Conservation (phyloP, 64 coral and sea anemone species). For the Montipora efflorescens region DNA sequence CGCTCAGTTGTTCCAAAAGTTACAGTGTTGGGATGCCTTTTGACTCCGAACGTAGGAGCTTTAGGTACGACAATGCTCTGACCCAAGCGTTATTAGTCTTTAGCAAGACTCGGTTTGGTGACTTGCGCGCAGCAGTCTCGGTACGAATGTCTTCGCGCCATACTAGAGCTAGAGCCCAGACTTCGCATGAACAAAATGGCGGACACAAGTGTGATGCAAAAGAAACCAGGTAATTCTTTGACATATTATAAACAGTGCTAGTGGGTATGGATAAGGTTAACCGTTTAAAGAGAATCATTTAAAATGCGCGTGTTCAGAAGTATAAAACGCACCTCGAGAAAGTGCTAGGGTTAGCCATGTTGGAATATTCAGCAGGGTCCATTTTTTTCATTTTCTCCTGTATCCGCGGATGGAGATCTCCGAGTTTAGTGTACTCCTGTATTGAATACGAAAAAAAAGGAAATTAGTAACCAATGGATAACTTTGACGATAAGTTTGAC, state of each 20-base stretch:
- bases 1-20: too few relatives aligned
- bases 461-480: background rate
- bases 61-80: too few relatives aligned
- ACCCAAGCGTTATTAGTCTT: too few relatives aligned
- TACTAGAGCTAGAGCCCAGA: background rate
- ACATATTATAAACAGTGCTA: too few relatives aligned
- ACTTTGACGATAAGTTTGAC: background rate
- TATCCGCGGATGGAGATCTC: conserved; percentile 77
- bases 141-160: background rate
- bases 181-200: background rate
- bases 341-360: conserved; percentile 83
- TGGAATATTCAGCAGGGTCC: conserved; percentile 90
- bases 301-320: background rate
- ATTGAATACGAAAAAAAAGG: background rate
- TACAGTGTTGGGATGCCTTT: too few relatives aligned
- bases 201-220: too few relatives aligned
- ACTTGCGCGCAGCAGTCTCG: background rate
- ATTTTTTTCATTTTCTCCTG: conserved; percentile 83
- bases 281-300: background rate
- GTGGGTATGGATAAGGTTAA: too few relatives aligned
- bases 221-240: too few relatives aligned
- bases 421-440: conserved; percentile 86
- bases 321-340: conserved; percentile 71
- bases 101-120: too few relatives aligned
- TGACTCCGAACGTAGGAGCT: too few relatives aligned